Evolutionary conservation across 2,888 invertebrate genomes (phyloP).

Genomic region (Macrosoma leucophasiata): DNA sequence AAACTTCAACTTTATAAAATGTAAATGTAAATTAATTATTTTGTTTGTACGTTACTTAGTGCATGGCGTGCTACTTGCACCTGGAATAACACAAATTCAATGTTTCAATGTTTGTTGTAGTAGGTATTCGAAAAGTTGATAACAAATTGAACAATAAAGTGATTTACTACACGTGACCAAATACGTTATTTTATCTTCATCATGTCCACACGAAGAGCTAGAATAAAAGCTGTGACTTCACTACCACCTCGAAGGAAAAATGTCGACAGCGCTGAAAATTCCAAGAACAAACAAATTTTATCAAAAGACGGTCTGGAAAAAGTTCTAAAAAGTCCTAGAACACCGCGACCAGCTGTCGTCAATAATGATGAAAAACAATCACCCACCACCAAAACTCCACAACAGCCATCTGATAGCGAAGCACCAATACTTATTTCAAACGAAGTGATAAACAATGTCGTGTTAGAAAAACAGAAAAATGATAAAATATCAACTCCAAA

Average conservation of each 20-base stretch:
- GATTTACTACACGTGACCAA: too few relatives aligned
- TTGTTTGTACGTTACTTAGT: too few relatives aligned
- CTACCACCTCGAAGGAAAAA: conserved; percentile 74
- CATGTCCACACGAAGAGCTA: conserved; percentile 80
- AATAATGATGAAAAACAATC: conserved; percentile 29
- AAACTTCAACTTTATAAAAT: too few relatives aligned
- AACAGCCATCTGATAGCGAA: conserved; percentile 9
- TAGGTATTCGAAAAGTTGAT: too few relatives aligned
- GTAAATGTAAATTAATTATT: too few relatives aligned
- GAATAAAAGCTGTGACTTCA: conserved; percentile 84
- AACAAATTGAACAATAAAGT: too few relatives aligned
- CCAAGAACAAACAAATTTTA: conserved; percentile 30
- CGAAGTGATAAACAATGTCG: conserved; percentile 10
- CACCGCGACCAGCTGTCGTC: conserved; percentile 25
- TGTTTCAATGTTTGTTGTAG: too few relatives aligned
- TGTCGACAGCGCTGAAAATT: conserved; percentile 36
- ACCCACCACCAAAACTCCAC: conserved; percentile 15
- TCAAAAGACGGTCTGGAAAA: conserved; percentile 35
- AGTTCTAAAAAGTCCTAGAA: conserved; percentile 36
- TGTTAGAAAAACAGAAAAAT: conserved; percentile 2
- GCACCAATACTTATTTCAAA: conserved; percentile 2
- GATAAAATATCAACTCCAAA: conserved; percentile 21
- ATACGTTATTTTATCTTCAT: neutral
- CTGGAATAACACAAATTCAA: too few relatives aligned
- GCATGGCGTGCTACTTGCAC: too few relatives aligned